A percentile compares a stretch with the other conserved stretches of the same genome.
These are phyloP conservation scores for Capreolus pygargus DNA, from an alignment of 2,113 vertebrate species.

Conservation along the genomic window DNA sequence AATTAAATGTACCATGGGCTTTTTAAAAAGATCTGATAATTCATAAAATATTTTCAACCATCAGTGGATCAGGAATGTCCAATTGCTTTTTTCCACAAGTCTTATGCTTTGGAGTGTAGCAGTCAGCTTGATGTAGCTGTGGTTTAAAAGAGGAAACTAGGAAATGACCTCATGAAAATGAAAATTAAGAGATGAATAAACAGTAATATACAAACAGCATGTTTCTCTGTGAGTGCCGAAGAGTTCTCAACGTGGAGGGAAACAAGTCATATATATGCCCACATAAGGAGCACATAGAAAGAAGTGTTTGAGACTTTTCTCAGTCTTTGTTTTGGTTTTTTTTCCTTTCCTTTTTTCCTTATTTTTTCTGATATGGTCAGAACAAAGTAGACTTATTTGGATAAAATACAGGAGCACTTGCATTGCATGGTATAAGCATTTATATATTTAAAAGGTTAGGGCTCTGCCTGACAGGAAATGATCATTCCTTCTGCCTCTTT, in stretches of 20 bases:
- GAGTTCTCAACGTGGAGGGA: background rate
- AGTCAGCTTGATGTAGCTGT: conserved; percentile 25
- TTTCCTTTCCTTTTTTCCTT: background rate
- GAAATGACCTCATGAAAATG: conserved; percentile 49
- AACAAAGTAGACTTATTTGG: background rate
- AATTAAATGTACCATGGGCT: background rate
- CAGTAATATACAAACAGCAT: background rate
- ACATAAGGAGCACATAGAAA: background rate
- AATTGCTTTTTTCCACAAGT: background rate
- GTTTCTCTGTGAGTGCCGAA: background rate
- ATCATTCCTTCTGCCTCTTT: background rate
- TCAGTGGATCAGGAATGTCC: background rate
- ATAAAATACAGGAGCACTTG: background rate
- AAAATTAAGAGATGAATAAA: background rate
- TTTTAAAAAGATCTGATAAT: background rate
- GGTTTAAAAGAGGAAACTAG: conserved; percentile 42
- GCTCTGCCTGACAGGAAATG: background rate
- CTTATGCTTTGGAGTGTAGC: background rate
- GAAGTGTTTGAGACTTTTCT: background rate
- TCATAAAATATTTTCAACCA: background rate
- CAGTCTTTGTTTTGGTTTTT: background rate
- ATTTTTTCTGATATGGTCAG: background rate
- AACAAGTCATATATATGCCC: background rate
- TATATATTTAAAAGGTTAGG: background rate
- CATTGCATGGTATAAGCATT: background rate